Percentiles rank a stretch among this genome's conserved stretches.
Evolutionary conservation across 2,888 invertebrate species (phyloP).

Genomic region (Empis stercorea): DNA sequence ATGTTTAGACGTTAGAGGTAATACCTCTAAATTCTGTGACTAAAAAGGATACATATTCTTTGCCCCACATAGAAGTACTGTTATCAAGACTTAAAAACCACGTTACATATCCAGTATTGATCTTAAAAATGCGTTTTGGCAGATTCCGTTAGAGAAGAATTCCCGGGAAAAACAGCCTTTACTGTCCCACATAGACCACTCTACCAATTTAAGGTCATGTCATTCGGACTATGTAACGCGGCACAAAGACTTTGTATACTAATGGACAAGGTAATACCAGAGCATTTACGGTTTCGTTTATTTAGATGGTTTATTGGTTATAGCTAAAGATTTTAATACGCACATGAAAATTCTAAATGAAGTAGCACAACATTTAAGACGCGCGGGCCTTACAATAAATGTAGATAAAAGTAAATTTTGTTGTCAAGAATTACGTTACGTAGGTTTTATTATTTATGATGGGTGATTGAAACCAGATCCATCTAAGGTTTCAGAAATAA

Average conservation of each 20-base stretch:
- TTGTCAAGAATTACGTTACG: slow-evolving; percentile 6
- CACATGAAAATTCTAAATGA: slow-evolving; percentile 9
- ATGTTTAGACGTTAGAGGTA: too few relatives aligned
- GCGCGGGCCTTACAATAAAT: slow-evolving; percentile 12
- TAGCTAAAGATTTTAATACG: slow-evolving; percentile 6
- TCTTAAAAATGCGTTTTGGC: slow-evolving; percentile 15
- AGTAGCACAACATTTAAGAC: slow-evolving; percentile 6
- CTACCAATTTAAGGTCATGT: too few relatives aligned
- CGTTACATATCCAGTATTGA: slow-evolving; percentile 18
- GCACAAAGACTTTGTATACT: slow-evolving; percentile 13
- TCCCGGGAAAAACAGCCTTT: too few relatives aligned
- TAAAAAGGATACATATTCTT: slow-evolving; percentile 3
- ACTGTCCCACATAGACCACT: too few relatives aligned
- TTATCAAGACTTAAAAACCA: slow-evolving; percentile 15
- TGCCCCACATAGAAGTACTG: slow-evolving; percentile 13
- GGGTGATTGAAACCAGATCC: slow-evolving; percentile 10
- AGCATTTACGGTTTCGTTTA: slow-evolving; percentile 9
- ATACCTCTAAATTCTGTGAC: slow-evolving; percentile 1
- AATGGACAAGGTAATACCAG: slow-evolving; percentile 15
- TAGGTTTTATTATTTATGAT: slow-evolving; percentile 10
- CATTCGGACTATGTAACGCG: slow-evolving; percentile 11
- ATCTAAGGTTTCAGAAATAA: slow-evolving; percentile 8
- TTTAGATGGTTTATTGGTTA: slow-evolving; percentile 10
- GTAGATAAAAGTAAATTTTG: too few relatives aligned
- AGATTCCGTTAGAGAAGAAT: too few relatives aligned